Base-by-base conservation (phyloP, 2,797 vertebrate species). In the Pyrocephalus nanus region DNA sequence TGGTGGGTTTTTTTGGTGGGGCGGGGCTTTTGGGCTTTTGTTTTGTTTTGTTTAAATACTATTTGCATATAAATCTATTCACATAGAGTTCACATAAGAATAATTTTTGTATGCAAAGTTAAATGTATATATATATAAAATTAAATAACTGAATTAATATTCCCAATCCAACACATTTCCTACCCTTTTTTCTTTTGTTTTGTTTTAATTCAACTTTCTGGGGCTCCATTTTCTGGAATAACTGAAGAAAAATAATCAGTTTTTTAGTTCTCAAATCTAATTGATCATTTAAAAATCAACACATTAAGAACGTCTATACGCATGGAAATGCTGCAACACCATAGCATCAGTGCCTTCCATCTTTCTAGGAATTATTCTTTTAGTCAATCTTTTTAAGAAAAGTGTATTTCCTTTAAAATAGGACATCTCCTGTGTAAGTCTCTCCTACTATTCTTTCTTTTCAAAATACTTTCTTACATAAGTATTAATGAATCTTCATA, bases 41-140 rank as follows among this genome's bases (percentile, higher is more conserved):
- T 1, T 40, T 12, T 25, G 19, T 32, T 0, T 42, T 19, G 15
- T 48, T 48, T 48, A 25, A 25, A 40, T 3, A 30, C 2, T 48
- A 2, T 48, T 62, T 76, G 6, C 18, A 48, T 67, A 36, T 29
- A 65, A 88, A 71, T 47, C 27, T 61, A 8, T 42, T 74, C 16
- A 64, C 36, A 51, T 36, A 12, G 61, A 22, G 7, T 43, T 77
- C 3, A 11, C 14, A 86, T 11, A 7, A 88, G 29, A 51, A 74
- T 34, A n/a, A 15, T 18, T 47, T 58, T 58, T 15, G 60, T 32
- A 21, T 9, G 53, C 32, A 1, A 70, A 85, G 2, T 60, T 76
- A 62, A 34, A 25, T 43, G 36, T 40, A 15, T 50, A 27, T 50
- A 14, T 14, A 61, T 30, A 32, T 29, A 12, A 25, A 15, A 64